These are phyloP conservation scores for Magallana angulata DNA, from an alignment of 1,140 invertebrate genomes.

Conservation along the genomic window DNA sequence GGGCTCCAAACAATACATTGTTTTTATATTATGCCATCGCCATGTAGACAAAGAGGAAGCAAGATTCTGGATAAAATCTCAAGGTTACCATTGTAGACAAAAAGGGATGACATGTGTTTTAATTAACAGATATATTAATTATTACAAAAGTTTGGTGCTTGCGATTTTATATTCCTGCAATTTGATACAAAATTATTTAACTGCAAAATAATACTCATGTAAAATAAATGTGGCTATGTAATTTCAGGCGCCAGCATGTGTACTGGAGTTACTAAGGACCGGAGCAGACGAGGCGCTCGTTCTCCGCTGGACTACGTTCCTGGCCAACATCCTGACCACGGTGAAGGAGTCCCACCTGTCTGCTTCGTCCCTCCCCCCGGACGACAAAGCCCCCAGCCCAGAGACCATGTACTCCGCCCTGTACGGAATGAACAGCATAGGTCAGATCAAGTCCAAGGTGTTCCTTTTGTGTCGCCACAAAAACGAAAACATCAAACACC, in stretches of 20 bases:
- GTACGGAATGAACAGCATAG: constrained; percentile 79
- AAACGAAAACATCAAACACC: constrained; percentile 81
- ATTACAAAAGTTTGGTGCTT: too few species aligned
- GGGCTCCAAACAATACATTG: too few species aligned
- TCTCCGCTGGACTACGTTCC: constrained; percentile 81
- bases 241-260: constrained; percentile 81
- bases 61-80: too few species aligned
- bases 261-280: constrained; percentile 80
- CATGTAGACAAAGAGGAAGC: too few species aligned
- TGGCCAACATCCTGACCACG: constrained; percentile 81
- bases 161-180: too few species aligned
- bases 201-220: too few species aligned
- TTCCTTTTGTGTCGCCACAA: constrained; percentile 80
- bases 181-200: too few species aligned
- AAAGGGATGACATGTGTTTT: too few species aligned
- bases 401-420: constrained; percentile 83
- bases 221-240: too few species aligned
- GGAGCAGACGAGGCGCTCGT: constrained; percentile 81
- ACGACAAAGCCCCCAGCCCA: constrained; percentile 83
- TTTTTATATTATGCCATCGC: too few species aligned
- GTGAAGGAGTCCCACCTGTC: constrained; percentile 79
- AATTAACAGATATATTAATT: too few species aligned
- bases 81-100: too few species aligned
- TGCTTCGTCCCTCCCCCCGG: constrained; percentile 80
- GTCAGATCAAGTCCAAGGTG: constrained; percentile 80